Percentiles rank a stretch among this genome's conserved stretches.
Conservation (phyloP, 2,888 invertebrate genomes). For the Leucozona laternaria region DNA sequence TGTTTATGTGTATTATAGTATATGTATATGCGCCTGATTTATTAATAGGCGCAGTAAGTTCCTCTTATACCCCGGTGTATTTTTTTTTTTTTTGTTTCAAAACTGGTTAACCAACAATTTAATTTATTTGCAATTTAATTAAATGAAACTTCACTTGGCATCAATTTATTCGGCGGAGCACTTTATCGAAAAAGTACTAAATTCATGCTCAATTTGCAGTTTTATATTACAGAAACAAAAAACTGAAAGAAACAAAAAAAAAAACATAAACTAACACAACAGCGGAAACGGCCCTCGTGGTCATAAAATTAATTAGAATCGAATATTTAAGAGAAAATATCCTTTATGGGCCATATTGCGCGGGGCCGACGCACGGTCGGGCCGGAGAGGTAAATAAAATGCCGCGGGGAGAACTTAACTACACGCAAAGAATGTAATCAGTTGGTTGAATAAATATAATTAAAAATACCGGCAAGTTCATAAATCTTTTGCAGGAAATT, state of each 20-base stretch:
- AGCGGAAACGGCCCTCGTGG: conserved; percentile 17
- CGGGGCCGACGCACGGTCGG: not conserved
- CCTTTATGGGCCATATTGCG: conserved; percentile 39
- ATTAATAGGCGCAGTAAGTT: not conserved
- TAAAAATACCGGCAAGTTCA: conserved; percentile 70
- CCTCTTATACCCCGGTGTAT: not conserved
- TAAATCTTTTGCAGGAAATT: conserved; percentile 65
- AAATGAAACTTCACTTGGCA: conserved; percentile 54
- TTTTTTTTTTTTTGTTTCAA: conserved; percentile 6
- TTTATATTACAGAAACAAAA: conserved; percentile 20
- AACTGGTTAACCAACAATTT: conserved; percentile 65
- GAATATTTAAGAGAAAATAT: conserved; percentile 56
- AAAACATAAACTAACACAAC: conserved; percentile 24
- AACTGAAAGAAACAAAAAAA: conserved; percentile 6
- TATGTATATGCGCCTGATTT: not conserved
- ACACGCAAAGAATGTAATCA: conserved; percentile 63
- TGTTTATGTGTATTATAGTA: conserved; percentile 22
- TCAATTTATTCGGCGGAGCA: conserved; percentile 56
- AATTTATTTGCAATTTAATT: conserved; percentile 73
- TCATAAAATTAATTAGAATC: conserved; percentile 69
- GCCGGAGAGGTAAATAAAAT: too few relatives aligned
- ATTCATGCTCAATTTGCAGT: conserved; percentile 69
- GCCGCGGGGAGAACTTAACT: conserved; percentile 62
- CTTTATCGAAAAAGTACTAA: conserved; percentile 33
- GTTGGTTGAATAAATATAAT: conserved; percentile 56